These are phyloP conservation scores for Cataglyphis rosenhaueri DNA, from an alignment of 2,888 invertebrate genomes.

Conservation along the genomic window DNA sequence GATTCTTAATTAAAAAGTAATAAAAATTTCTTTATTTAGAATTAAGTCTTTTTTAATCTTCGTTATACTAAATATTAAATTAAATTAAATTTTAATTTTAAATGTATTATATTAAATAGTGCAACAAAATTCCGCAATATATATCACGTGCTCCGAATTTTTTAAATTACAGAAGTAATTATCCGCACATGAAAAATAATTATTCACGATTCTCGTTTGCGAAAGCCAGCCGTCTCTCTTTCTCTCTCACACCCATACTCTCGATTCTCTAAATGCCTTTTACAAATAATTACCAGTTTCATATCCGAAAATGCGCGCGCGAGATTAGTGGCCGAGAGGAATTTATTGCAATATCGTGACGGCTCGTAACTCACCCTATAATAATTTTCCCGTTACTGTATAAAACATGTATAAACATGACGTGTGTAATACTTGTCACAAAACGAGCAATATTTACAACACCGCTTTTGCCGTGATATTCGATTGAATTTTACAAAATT, in stretches of 20 bases:
- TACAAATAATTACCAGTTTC: conserved; percentile 4
- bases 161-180: conserved; percentile 19
- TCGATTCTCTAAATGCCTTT: background rate
- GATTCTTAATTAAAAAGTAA: background rate
- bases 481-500: conserved; percentile 25
- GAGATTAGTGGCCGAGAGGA: background rate
- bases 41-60: background rate
- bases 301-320: background rate
- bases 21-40: background rate
- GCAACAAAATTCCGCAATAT: background rate
- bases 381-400: conserved; percentile 14
- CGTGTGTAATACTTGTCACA: conserved; percentile 17
- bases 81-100: background rate
- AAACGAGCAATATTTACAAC: conserved; percentile 6
- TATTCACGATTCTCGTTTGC: background rate
- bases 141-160: background rate
- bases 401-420: conserved; percentile 17
- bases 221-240: background rate
- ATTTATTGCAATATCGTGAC: conserved; percentile 5
- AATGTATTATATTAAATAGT: background rate
- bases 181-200: background rate
- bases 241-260: background rate
- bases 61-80: background rate
- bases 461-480: conserved; percentile 25
- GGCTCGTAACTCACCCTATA: conserved; percentile 10